A percentile compares a stretch with the other conserved stretches of the same genome.
Evolutionary conservation across 2,797 vertebrate genomes (phyloP).

Genomic region (Hephaestus fuliginosus): DNA sequence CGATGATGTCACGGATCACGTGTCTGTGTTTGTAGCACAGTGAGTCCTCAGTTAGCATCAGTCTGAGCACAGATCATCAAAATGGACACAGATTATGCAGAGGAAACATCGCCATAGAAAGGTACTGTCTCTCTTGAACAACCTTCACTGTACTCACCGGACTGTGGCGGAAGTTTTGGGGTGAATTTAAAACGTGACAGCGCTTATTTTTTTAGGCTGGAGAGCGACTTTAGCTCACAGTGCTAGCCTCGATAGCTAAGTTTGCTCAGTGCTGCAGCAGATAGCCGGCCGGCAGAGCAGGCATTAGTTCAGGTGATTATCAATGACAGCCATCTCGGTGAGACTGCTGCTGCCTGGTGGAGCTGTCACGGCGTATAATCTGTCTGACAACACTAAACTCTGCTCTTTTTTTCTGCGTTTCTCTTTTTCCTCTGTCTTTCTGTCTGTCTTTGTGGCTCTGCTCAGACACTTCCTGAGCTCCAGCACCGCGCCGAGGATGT

Average conservation of each 20-base stretch:
- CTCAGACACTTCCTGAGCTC: constrained; percentile 63
- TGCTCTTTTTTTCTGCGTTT: no score
- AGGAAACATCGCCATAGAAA: constrained; percentile 57
- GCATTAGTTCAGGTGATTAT: constrained; percentile 11
- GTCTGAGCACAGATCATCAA: constrained; percentile 52
- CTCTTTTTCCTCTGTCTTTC: no score
- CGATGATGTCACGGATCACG: constrained; percentile 52
- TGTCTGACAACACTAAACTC: constrained; percentile 8
- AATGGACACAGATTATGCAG: constrained; percentile 72
- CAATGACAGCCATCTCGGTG: constrained; percentile 4
- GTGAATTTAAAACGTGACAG: not conserved
- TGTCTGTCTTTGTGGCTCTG: constrained; percentile 46
- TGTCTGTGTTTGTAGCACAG: constrained; percentile 66
- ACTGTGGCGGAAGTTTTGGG: not conserved
- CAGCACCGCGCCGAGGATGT: constrained; percentile 81
- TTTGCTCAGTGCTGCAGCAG: constrained; percentile 27
- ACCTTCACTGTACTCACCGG: fast-evolving
- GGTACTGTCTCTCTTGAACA: constrained; percentile 38
- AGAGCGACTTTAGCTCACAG: constrained; percentile 48
- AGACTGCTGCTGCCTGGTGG: not conserved
- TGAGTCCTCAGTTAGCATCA: not conserved
- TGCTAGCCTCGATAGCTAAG: constrained; percentile 36
- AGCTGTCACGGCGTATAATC: constrained; percentile 38
- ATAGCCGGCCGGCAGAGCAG: constrained; percentile 37
- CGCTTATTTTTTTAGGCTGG: constrained; percentile 31